phyloP scores from a whole-genome alignment of 1,140 invertebrate species.

The Aporrectodea caliginosa region DNA sequence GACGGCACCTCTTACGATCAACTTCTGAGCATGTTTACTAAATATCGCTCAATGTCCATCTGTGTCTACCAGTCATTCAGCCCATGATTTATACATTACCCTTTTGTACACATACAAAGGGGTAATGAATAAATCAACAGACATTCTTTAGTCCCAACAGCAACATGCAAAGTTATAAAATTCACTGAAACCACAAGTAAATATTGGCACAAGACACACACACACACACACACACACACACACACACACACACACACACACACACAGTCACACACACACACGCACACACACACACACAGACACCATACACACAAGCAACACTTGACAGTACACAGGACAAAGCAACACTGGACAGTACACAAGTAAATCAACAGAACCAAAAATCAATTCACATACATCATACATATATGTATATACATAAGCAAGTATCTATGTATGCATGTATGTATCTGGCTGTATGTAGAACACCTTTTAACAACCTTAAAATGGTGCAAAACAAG shows the following conservation, averaged over 20 bases:
- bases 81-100: not conserved
- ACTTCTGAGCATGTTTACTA: not conserved
- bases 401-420: not conserved
- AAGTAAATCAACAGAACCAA: not conserved
- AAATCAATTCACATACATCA: not conserved
- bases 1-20: too few species aligned
- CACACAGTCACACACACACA: slow-evolving; percentile 15
- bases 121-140: not conserved
- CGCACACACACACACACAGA: slow-evolving; percentile 22
- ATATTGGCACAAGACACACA: not conserved
- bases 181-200: not conserved
- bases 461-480: not conserved
- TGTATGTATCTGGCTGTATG: not conserved
- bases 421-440: not conserved
- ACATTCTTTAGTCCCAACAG: not conserved
- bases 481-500: too few species aligned
- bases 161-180: not conserved
- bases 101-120: not conserved
- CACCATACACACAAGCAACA: not conserved
- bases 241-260: slow-evolving; percentile 15
- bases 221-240: not conserved
- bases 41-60: not conserved
- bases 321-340: not conserved
- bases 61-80: not conserved
- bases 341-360: too few species aligned